phyloP scores from a whole-genome alignment of 2,888 invertebrate species.

The Cyaniris semiargus region DNA sequence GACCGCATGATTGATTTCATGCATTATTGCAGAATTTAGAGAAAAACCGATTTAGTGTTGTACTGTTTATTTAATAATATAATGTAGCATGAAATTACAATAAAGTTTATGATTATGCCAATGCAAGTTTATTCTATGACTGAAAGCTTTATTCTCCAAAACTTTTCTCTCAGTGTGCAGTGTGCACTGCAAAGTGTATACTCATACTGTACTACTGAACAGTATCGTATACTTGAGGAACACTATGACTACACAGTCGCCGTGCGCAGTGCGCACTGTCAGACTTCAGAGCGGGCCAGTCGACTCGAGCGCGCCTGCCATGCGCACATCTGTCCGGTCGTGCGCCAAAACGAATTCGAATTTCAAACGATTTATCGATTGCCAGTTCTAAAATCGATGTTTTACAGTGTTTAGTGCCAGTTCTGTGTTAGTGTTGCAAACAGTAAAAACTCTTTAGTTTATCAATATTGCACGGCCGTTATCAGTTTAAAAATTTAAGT shows the following conservation, averaged over 20 bases:
- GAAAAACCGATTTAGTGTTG: too few species aligned
- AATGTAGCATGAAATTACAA: too few species aligned
- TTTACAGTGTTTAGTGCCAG: constrained; percentile 18
- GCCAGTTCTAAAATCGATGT: constrained; percentile 4
- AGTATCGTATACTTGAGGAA: background rate
- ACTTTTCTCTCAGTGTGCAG: background rate
- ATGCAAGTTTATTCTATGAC: too few species aligned
- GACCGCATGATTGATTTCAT: too few species aligned
- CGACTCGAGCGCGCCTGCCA: constrained; percentile 28
- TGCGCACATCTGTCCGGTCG: constrained; percentile 26
- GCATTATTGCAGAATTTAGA: too few species aligned
- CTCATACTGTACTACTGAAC: background rate
- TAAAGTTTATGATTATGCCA: too few species aligned
- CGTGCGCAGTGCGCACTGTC: constrained; percentile 27
- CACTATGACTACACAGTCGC: constrained; percentile 15
- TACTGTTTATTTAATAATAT: too few species aligned
- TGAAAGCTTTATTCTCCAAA: background rate
- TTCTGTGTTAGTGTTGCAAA: constrained; percentile 11
- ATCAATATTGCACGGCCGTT: background rate
- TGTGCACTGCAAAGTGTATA: background rate
- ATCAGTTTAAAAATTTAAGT: background rate
- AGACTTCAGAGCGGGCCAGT: constrained; percentile 19
- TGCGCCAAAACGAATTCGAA: constrained; percentile 2
- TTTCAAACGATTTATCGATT: constrained; percentile 27
- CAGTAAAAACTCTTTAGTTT: background rate